Percentiles rank a stretch among this genome's conserved stretches.
phyloP scores from a whole-genome alignment of 2,113 vertebrate genomes.

The Plecotus auritus region DNA sequence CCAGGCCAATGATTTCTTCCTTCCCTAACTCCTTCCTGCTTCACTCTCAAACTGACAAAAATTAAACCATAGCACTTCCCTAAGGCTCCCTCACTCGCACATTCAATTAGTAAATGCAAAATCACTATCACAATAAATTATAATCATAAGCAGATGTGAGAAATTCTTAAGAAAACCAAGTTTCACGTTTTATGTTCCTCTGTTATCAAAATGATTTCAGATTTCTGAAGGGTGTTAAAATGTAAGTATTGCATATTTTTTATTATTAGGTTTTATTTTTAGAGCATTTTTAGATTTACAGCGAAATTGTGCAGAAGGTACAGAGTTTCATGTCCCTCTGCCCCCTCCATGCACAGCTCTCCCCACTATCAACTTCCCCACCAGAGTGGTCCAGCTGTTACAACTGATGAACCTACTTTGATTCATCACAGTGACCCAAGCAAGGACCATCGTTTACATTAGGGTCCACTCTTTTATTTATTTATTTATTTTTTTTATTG shows the following conservation, averaged over 20 bases:
- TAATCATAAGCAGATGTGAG: slow-evolving; percentile 2
- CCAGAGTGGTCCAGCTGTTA: neutral
- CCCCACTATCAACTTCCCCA: neutral
- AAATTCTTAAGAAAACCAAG: slow-evolving; percentile 11
- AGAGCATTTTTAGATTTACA: neutral
- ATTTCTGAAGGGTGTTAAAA: slow-evolving; percentile 35
- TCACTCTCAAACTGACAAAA: neutral
- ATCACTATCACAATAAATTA: slow-evolving; percentile 37
- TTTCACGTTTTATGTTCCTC: neutral
- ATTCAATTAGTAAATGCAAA: slow-evolving; percentile 18
- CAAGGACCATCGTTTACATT: neutral
- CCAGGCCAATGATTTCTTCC: neutral
- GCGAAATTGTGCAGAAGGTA: neutral
- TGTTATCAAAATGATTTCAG: slow-evolving; percentile 12
- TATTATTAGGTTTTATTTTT: neutral
- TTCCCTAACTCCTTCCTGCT: neutral
- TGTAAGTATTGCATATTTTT: slow-evolving; percentile 4
- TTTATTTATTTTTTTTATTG: too few relatives aligned
- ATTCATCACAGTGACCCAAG: neutral
- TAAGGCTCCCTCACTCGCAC: neutral
- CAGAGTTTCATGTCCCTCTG: neutral
- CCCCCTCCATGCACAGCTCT: neutral
- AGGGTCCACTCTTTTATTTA: neutral
- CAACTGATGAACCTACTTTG: neutral
- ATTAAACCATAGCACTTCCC: neutral